These are phyloP conservation scores for Anticlea derivata DNA, from an alignment of 2,888 invertebrate genomes.

Conservation along the genomic window DNA sequence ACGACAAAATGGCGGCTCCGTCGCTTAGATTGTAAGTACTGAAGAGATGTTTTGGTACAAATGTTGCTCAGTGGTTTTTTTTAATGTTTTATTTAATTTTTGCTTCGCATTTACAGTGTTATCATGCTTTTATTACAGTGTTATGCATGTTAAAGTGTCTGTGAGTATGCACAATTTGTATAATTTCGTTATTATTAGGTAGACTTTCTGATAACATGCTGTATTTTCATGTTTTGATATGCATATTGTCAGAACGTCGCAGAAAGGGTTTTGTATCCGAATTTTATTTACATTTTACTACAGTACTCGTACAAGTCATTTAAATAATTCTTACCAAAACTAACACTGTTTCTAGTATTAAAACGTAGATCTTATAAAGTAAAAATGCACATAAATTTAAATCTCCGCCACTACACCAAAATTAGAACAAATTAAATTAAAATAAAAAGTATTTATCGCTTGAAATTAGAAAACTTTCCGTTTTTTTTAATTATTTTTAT, in stretches of 20 bases:
- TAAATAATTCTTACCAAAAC: conserved; percentile 36
- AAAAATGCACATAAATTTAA: conserved; percentile 59
- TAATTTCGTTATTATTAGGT: conserved; percentile 53
- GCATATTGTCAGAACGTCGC: conserved; percentile 58
- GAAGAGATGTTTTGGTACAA: conserved; percentile 74
- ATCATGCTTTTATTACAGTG: conserved; percentile 80
- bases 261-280: conserved; percentile 57
- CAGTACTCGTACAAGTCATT: conserved; percentile 35
- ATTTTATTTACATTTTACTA: conserved; percentile 52
- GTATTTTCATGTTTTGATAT: conserved; percentile 39
- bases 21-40: conserved; percentile 73
- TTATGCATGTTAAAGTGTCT: conserved; percentile 80
- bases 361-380: conserved; percentile 40
- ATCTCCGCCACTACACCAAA: conserved; percentile 77
- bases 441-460: conserved; percentile 43
- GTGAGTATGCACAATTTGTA: conserved; percentile 82
- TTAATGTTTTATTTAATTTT: conserved; percentile 56
- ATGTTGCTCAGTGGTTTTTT: conserved; percentile 58
- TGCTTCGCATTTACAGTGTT: conserved; percentile 82
- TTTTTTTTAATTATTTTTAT: conserved; percentile 56
- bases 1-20: conserved; percentile 68
- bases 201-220: conserved; percentile 60
- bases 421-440: conserved; percentile 49
- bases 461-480: conserved; percentile 51
- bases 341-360: conserved; percentile 38